Evolutionary conservation across 2,113 vertebrate species (phyloP).

Genomic region (Ammodytes marinus): DNA sequence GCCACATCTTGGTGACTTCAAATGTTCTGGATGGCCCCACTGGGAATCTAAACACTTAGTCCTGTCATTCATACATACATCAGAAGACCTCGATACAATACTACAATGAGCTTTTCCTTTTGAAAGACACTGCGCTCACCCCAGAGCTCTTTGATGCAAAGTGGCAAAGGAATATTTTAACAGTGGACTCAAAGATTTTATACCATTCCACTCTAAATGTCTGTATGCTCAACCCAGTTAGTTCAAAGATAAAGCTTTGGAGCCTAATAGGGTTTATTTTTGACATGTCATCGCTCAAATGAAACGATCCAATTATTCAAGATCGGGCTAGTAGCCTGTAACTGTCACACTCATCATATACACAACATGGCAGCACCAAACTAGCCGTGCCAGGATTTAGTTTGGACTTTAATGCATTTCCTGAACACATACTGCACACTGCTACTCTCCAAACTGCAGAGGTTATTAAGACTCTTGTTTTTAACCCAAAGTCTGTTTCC

Average conservation of each 20-base stretch:
- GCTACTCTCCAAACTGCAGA: neutral
- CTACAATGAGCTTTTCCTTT: neutral
- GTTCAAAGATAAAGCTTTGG: neutral
- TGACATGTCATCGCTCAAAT: neutral
- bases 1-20: neutral
- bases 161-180: neutral
- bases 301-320: neutral
- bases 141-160: neutral
- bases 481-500: neutral
- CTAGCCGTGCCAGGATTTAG: neutral
- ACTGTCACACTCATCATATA: neutral
- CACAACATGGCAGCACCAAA: neutral
- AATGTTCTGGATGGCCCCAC: neutral
- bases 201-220: neutral
- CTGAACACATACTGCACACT: neutral
- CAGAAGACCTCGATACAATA: neutral
- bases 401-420: neutral
- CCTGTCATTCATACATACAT: neutral
- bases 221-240: neutral
- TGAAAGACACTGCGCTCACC: neutral
- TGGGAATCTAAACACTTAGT: neutral
- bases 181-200: neutral
- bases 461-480: slow-evolving; percentile 2
- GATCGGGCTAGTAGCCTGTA: neutral
- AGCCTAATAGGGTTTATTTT: neutral